Conservation (phyloP, 2,113 vertebrate genomes). For the Semicossyphus pulcher region DNA sequence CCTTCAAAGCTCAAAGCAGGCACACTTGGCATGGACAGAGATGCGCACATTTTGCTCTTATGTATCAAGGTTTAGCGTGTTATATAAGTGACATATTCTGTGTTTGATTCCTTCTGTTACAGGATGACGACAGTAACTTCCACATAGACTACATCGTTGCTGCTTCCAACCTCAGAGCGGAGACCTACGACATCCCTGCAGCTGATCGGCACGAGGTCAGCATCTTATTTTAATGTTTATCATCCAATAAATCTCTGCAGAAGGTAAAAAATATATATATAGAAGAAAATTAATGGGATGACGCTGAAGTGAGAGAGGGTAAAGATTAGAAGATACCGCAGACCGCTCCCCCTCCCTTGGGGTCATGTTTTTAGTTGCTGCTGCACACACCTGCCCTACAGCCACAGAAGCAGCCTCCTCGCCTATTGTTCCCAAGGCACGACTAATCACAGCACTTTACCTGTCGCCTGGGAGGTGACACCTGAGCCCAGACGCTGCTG, state of each 20-base stretch:
- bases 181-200: conserved; percentile 89
- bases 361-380: conserved; percentile 54
- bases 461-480: conserved; percentile 77
- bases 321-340: background rate
- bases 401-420: conserved; percentile 62
- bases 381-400: conserved; percentile 73
- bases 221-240: background rate
- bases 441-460: conserved; percentile 83
- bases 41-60: conserved; percentile 2
- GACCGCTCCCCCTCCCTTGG: conserved; percentile 24
- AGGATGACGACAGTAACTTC: conserved; percentile 88
- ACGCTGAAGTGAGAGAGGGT: background rate
- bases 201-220: conserved; percentile 81
- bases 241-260: background rate
- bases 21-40: background rate
- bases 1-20: conserved; percentile 33
- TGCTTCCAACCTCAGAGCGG: conserved; percentile 88
- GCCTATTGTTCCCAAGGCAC: conserved; percentile 69
- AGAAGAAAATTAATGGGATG: conserved; percentile 8
- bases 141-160: conserved; percentile 89
- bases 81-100: background rate
- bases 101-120: conserved; percentile 34
- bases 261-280: background rate
- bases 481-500: conserved; percentile 66
- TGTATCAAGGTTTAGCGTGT: background rate